Percentiles rank a stretch among this genome's conserved stretches.
Conservation (phyloP, 1,140 invertebrate genomes). For the Chrysopa pallens region DNA sequence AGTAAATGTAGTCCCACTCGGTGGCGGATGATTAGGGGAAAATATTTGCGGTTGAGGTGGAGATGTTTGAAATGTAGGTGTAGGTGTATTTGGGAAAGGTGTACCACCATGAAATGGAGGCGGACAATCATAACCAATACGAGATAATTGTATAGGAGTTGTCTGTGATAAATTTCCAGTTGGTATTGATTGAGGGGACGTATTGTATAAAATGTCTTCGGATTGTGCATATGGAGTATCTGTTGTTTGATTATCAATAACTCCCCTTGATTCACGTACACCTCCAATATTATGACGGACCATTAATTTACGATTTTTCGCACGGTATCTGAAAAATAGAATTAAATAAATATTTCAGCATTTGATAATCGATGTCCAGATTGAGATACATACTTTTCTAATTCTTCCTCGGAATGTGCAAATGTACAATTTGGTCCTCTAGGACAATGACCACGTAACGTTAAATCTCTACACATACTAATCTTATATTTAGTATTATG, state of each 20-base stretch:
- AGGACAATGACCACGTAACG: conserved; percentile 60
- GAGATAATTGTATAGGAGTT: conserved; percentile 13
- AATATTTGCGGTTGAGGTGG: conserved; percentile 12
- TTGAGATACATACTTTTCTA: conserved; percentile 53
- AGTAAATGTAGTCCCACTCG: no score
- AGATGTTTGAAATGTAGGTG: conserved; percentile 8
- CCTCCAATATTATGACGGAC: conserved; percentile 13
- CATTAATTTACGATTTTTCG: conserved; percentile 34
- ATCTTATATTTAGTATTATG: conserved; percentile 76
- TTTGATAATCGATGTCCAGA: no score
- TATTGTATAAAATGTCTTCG: not conserved
- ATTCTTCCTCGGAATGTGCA: conserved; percentile 78
- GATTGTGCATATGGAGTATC: conserved; percentile 3
- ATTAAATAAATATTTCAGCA: conserved; percentile 7
- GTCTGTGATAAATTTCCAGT: conserved; percentile 13
- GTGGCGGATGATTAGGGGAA: conserved; percentile 7
- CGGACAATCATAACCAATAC: conserved; percentile 7
- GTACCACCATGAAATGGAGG: conserved; percentile 2
- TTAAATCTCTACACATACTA: conserved; percentile 74
- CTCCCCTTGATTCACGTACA: conserved; percentile 8
- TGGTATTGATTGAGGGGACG: conserved; percentile 11
- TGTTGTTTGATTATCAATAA: conserved; percentile 14
- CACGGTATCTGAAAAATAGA: conserved; percentile 25
- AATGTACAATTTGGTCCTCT: conserved; percentile 76
- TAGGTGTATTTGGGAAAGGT: conserved; percentile 5